Evolutionary conservation across 2,113 vertebrate species (phyloP).

Genomic region (Hippocampus zosterae): DNA sequence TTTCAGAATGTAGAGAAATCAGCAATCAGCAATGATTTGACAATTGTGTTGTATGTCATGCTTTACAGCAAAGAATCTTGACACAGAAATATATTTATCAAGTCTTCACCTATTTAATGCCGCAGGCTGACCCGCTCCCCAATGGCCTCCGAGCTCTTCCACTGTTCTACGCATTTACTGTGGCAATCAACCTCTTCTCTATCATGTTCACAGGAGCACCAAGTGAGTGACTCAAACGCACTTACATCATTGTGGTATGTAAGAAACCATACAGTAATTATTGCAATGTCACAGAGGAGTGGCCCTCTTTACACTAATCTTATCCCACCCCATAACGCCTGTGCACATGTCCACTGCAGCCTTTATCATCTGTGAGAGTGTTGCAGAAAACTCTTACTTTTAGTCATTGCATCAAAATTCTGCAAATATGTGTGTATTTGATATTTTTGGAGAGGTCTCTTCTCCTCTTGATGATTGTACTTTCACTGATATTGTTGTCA

Average conservation of each 20-base stretch:
- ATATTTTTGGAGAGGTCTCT: not conserved
- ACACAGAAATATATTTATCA: not conserved
- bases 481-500: constrained; percentile 41
- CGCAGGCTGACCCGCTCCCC: constrained; percentile 84
- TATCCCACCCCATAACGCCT: not conserved
- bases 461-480: constrained; percentile 10
- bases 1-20: not conserved
- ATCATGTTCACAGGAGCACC: constrained; percentile 91
- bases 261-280: constrained; percentile 21
- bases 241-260: constrained; percentile 11
- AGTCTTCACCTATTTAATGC: not conserved
- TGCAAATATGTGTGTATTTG: too few relatives aligned
- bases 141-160: constrained; percentile 89
- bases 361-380: not conserved
- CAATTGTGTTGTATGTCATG: not conserved
- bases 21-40: not conserved
- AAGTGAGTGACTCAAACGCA: constrained; percentile 73
- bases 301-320: constrained; percentile 3
- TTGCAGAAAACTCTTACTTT: not conserved
- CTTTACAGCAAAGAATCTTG: not conserved
- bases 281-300: constrained; percentile 14
- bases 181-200: constrained; percentile 93
- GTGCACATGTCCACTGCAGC: constrained; percentile 1
- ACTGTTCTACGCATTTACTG: constrained; percentile 87
- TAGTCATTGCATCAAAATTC: not conserved